Conservation (phyloP, 1,140 invertebrate species). For the Sinella curviseta region DNA sequence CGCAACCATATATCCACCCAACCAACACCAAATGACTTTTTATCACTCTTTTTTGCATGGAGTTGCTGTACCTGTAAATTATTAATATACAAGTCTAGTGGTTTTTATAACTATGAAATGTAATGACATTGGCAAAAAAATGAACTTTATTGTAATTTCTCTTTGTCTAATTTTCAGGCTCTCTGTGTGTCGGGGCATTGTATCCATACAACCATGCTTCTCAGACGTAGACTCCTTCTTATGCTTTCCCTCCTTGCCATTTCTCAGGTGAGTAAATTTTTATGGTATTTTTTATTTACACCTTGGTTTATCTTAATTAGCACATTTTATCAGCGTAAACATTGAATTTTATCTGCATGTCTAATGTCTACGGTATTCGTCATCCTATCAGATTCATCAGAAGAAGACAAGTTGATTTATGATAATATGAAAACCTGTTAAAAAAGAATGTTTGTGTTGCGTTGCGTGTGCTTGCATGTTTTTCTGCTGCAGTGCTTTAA, state of each 20-base stretch:
- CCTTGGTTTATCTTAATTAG: background rate
- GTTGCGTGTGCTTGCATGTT: too few species aligned
- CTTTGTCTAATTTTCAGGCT: background rate
- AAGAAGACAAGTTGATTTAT: background rate
- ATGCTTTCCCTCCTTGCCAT: background rate
- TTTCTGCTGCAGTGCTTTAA: background rate
- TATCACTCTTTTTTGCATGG: too few species aligned
- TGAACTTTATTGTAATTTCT: background rate
- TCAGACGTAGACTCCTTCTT: background rate
- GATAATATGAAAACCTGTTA: background rate
- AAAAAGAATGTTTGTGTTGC: too few species aligned
- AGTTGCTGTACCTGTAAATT: too few species aligned
- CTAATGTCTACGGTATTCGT: too few species aligned
- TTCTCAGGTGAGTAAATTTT: slow-evolving; percentile 4
- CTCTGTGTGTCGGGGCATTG: background rate
- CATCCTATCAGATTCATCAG: too few species aligned
- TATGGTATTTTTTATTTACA: too few species aligned
- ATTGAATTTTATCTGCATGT: background rate
- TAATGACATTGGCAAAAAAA: too few species aligned
- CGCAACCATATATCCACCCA: too few species aligned
- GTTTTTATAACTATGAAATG: too few species aligned
- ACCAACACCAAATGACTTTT: too few species aligned
- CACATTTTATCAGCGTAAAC: background rate
- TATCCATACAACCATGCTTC: background rate
- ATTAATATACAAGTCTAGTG: too few species aligned